Conservation (phyloP, 2,888 invertebrate species). For the Tryphoninae sp. region DNA sequence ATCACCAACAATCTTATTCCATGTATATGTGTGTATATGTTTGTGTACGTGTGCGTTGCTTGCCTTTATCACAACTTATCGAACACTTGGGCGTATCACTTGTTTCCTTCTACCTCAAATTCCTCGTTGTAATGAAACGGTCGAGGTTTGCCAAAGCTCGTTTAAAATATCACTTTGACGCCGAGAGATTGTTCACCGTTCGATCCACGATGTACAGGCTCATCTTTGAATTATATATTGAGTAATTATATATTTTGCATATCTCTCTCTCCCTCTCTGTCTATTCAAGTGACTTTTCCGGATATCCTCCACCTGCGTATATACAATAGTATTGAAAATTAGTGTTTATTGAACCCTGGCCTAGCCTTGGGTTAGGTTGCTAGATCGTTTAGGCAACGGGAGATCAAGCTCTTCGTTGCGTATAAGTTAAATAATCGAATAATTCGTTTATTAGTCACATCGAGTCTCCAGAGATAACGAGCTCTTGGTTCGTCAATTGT, state of each 20-base stretch:
- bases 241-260: background rate
- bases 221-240: background rate
- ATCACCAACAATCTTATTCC: background rate
- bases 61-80: background rate
- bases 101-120: background rate
- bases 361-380: background rate
- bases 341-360: background rate
- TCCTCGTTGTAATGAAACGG: background rate
- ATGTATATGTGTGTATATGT: background rate
- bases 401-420: background rate
- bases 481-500: background rate
- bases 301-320: slow-evolving; percentile 42
- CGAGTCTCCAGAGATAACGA: background rate
- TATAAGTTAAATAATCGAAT: background rate
- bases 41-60: too few relatives aligned
- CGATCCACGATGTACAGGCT: background rate
- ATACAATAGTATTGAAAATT: slow-evolving; percentile 31
- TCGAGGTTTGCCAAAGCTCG: background rate
- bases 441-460: background rate
- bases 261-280: background rate
- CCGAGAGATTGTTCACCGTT: background rate
- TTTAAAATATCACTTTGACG: background rate
- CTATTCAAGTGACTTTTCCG: slow-evolving; percentile 22
- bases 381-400: background rate
- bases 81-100: background rate